Conservation (phyloP, 1,140 invertebrate genomes). For the Musca vetustissima region DNA sequence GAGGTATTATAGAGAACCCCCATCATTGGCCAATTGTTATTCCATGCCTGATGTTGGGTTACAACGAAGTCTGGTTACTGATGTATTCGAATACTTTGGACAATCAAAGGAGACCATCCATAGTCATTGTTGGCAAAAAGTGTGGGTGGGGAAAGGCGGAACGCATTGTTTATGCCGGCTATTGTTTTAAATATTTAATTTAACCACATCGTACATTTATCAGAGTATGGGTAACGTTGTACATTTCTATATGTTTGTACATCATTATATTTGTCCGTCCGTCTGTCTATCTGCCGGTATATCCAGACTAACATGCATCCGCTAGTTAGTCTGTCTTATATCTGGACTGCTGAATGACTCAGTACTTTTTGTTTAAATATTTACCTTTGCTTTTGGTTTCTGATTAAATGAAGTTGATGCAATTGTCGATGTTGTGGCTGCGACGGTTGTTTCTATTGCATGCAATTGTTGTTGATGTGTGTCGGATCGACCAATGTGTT, state of each 20-base stretch:
- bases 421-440: slow-evolving; percentile 5
- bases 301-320: too few relatives aligned
- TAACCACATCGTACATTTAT: slow-evolving; percentile 9
- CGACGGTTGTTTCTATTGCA: neutral
- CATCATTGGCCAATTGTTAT: too few relatives aligned
- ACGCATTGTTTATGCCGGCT: neutral
- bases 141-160: too few relatives aligned
- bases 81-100: too few relatives aligned
- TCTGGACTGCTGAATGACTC: neutral
- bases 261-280: neutral
- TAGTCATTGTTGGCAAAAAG: too few relatives aligned
- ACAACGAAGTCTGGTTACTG: too few relatives aligned
- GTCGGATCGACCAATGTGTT: too few relatives aligned
- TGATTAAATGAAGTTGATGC: slow-evolving; percentile 24
- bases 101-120: too few relatives aligned
- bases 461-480: too few relatives aligned
- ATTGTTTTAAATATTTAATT: slow-evolving; percentile 21
- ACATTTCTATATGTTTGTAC: neutral
- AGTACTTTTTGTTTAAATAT: slow-evolving; percentile 19
- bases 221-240: slow-evolving; percentile 5
- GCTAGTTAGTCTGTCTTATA: neutral
- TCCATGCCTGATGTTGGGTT: too few relatives aligned
- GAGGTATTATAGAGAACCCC: too few relatives aligned
- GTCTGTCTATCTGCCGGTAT: neutral
- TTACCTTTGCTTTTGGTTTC: slow-evolving; percentile 1